Percentiles rank a stretch among this genome's conserved stretches.
Conservation (phyloP, 64 coral and sea anemone species). For the Trachythela sp. region DNA sequence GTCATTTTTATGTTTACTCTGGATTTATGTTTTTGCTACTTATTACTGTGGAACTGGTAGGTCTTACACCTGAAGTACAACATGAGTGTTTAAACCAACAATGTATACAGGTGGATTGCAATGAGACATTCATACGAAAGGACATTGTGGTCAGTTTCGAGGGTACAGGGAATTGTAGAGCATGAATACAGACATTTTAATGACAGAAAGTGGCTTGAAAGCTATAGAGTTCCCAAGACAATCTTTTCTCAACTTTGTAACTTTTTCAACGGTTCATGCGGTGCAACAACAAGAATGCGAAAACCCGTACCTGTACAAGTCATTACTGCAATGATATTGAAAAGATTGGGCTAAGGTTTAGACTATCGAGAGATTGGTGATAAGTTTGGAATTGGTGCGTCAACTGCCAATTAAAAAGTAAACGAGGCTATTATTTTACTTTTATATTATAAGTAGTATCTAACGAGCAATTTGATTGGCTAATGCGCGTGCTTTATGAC, state of each 20-base stretch:
- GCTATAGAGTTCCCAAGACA: slow-evolving; percentile 37
- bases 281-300: slow-evolving; percentile 26
- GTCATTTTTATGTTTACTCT: background rate
- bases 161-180: slow-evolving; percentile 31
- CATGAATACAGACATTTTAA: slow-evolving; percentile 45
- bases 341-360: slow-evolving; percentile 33
- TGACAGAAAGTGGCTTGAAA: slow-evolving; percentile 56
- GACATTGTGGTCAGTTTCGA: slow-evolving; percentile 34
- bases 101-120: background rate
- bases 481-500: no score
- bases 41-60: background rate
- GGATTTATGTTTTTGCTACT: background rate
- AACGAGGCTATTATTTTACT: slow-evolving; percentile 35
- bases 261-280: slow-evolving; percentile 23
- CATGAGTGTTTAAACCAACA: background rate
- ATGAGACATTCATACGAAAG: background rate
- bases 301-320: slow-evolving; percentile 43
- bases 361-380: slow-evolving; percentile 32
- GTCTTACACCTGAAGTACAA: background rate
- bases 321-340: slow-evolving; percentile 40
- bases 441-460: no score
- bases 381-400: slow-evolving; percentile 42
- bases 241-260: slow-evolving; percentile 29
- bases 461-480: no score
- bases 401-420: slow-evolving; percentile 36